Conservation (phyloP, 2,113 vertebrate genomes). For the Nesogale talazaci region DNA sequence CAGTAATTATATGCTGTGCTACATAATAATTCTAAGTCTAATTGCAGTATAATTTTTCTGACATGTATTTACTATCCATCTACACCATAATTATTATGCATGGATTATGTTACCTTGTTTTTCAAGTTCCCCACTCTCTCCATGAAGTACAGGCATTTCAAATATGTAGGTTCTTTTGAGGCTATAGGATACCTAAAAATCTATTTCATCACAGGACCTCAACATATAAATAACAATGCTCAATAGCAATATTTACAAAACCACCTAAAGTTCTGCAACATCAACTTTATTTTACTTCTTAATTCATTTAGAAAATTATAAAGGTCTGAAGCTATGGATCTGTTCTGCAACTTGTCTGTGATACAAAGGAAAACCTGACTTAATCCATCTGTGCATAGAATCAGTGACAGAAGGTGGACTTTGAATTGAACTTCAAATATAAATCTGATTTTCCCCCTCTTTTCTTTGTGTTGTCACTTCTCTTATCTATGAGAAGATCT, state of each 20-base stretch:
- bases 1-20: constrained; percentile 71
- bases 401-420: background rate
- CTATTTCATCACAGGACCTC: background rate
- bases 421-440: background rate
- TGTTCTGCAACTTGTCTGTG: background rate
- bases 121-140: constrained; percentile 33
- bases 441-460: background rate
- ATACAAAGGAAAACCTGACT: background rate
- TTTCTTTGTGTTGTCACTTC: background rate
- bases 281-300: background rate
- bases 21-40: constrained; percentile 72
- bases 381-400: fast-evolving
- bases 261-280: background rate
- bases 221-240: background rate
- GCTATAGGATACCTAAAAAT: background rate
- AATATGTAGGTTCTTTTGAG: constrained; percentile 19
- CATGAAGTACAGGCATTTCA: background rate
- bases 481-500: background rate
- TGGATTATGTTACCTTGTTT: constrained; percentile 49
- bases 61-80: constrained; percentile 64
- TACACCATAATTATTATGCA: constrained; percentile 67
- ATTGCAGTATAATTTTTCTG: constrained; percentile 71
- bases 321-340: background rate
- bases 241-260: background rate
- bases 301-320: constrained; percentile 7